Percentiles rank a stretch among this genome's conserved stretches.
Evolutionary conservation across 1,140 invertebrate genomes (phyloP).

Genomic region (Dryas iulia): DNA sequence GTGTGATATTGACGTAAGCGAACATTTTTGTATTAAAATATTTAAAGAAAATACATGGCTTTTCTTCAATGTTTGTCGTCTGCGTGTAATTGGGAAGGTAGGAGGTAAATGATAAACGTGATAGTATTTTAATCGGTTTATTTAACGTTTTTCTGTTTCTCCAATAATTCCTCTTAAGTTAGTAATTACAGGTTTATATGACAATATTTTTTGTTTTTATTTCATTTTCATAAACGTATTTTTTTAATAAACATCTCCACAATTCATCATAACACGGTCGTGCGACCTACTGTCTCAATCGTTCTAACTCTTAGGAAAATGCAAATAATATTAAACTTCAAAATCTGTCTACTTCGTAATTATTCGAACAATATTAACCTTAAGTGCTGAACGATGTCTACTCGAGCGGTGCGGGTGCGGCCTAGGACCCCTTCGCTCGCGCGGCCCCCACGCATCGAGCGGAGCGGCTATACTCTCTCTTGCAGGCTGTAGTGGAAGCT

Average conservation of each 20-base stretch:
- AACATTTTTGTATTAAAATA: conserved; percentile 76
- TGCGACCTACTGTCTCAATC: conserved; percentile 78
- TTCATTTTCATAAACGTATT: conserved; percentile 78
- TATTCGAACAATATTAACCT: conserved; percentile 75
- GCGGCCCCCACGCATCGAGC: conserved; percentile 16
- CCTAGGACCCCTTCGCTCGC: conserved; percentile 23
- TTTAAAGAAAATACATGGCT: conserved; percentile 49
- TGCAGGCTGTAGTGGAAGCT: neutral
- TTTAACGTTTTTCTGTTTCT: conserved; percentile 78
- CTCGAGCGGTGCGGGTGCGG: conserved; percentile 37
- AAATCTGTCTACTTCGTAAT: conserved; percentile 70
- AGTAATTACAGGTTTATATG: conserved; percentile 80
- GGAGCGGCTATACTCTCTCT: neutral
- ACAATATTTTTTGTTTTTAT: conserved; percentile 79
- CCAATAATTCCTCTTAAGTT: conserved; percentile 79
- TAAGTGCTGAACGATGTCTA: conserved; percentile 71
- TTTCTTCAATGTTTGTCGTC: neutral
- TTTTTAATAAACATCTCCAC: conserved; percentile 79
- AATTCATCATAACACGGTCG: conserved; percentile 77
- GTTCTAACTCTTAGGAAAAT: conserved; percentile 78
- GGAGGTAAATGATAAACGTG: conserved; percentile 52
- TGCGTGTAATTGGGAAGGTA: conserved; percentile 5
- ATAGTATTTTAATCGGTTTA: conserved; percentile 77
- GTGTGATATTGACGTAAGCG: conserved; percentile 79
- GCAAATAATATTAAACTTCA: conserved; percentile 78